phyloP scores from a whole-genome alignment of 2,797 vertebrate genomes.

The Molossus molossus region DNA sequence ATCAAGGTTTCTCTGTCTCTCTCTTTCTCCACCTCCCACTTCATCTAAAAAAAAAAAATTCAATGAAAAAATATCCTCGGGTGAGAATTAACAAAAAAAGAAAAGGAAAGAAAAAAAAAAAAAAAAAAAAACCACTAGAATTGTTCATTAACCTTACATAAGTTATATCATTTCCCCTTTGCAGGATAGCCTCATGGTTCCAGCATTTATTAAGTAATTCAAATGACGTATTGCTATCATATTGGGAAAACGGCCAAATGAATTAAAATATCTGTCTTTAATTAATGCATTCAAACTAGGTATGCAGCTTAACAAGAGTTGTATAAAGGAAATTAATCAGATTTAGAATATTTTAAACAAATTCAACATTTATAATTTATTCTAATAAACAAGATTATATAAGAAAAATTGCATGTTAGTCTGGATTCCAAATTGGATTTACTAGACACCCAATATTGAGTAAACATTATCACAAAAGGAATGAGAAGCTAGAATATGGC shows the following conservation, averaged over 20 bases:
- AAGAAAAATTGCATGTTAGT: neutral
- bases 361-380: constrained; percentile 51
- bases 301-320: neutral
- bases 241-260: constrained; percentile 4
- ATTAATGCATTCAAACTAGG: constrained; percentile 52
- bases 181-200: neutral
- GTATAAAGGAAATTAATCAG: constrained; percentile 38
- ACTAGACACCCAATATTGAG: neutral
- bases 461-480: neutral
- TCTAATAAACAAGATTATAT: constrained; percentile 39
- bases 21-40: no score
- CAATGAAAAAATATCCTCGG: no score
- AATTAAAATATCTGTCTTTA: constrained; percentile 65
- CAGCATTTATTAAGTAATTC: constrained; percentile 65
- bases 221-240: constrained; percentile 63
- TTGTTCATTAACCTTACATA: constrained; percentile 37
- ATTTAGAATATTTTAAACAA: constrained; percentile 64
- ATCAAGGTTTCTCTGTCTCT: no score
- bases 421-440: constrained; percentile 7
- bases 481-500: neutral
- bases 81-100: no score
- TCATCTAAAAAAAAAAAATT: no score
- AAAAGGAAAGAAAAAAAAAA: no score
- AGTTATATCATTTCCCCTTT: constrained; percentile 22
- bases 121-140: neutral